A percentile compares a stretch with the other conserved stretches of the same genome.
phyloP scores from a whole-genome alignment of 1,140 invertebrate genomes.

The Musca vetustissima region DNA sequence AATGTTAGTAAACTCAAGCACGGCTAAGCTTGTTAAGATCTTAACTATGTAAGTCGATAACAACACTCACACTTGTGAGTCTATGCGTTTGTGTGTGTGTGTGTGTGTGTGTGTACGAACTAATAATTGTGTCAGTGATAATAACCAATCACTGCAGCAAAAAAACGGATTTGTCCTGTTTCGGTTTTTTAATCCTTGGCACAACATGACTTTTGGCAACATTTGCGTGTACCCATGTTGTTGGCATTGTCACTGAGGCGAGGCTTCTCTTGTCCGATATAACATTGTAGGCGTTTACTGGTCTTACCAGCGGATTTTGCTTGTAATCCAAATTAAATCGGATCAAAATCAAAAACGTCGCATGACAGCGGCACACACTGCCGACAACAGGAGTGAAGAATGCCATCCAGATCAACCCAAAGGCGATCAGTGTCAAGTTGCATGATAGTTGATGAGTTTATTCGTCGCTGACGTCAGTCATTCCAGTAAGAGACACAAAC shows the following conservation, averaged over 20 bases:
- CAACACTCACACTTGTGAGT: no score
- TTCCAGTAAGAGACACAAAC: no score
- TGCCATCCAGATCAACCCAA: background rate
- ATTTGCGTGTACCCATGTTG: background rate
- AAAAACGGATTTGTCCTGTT: background rate
- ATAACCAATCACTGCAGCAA: background rate
- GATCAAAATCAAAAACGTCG: slow-evolving; percentile 25
- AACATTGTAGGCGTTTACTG: slow-evolving; percentile 27
- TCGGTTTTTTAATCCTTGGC: slow-evolving; percentile 16
- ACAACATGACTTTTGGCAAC: slow-evolving; percentile 20
- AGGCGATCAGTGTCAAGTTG: slow-evolving; percentile 16
- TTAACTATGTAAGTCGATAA: background rate
- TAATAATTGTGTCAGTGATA: slow-evolving; percentile 7
- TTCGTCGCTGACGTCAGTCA: background rate
- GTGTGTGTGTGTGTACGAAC: background rate
- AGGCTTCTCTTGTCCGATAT: background rate
- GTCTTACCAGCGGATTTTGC: slow-evolving; percentile 26
- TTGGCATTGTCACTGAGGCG: no score
- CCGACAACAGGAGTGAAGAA: background rate
- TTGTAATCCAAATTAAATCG: slow-evolving; percentile 28
- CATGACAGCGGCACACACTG: slow-evolving; percentile 7
- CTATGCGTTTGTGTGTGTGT: background rate
- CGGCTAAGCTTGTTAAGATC: slow-evolving; percentile 11
- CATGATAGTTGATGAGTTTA: slow-evolving; percentile 15
- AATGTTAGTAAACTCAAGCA: slow-evolving; percentile 17